Percentiles rank a stretch among this genome's conserved stretches.
Evolutionary conservation across 1,140 invertebrate species (phyloP).

Genomic region (Mamestra configurata): DNA sequence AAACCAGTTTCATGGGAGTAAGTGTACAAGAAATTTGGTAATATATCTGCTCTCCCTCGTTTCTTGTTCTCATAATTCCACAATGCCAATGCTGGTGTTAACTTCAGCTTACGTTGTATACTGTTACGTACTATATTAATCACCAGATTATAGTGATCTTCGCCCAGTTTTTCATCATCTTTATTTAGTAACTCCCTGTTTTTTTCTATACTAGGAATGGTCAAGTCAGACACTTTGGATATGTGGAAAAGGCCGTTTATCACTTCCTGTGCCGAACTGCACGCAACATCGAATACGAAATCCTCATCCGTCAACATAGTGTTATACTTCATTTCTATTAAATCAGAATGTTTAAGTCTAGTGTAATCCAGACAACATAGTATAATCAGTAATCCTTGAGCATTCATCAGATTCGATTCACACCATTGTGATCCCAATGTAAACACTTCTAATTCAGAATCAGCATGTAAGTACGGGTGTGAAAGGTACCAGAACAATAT

Average conservation of each 20-base stretch:
- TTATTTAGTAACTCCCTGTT: conserved; percentile 56
- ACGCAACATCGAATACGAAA: conserved; percentile 62
- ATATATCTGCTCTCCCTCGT: conserved; percentile 49
- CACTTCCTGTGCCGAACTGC: conserved; percentile 76
- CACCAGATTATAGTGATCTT: conserved; percentile 75
- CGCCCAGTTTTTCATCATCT: conserved; percentile 66
- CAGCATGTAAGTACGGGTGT: conserved; percentile 76
- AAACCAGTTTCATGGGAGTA: conserved; percentile 69
- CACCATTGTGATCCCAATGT: conserved; percentile 81
- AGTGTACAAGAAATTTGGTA: conserved; percentile 73
- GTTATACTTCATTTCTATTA: conserved; percentile 63
- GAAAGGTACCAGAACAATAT: conserved; percentile 81
- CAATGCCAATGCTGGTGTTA: conserved; percentile 70
- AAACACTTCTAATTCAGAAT: conserved; percentile 75
- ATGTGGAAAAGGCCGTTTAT: conserved; percentile 70
- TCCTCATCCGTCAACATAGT: background rate
- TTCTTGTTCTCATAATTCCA: conserved; percentile 68
- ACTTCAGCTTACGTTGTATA: conserved; percentile 63
- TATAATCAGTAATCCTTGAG: conserved; percentile 73
- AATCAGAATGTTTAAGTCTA: conserved; percentile 63
- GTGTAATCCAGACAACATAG: conserved; percentile 77
- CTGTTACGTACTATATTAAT: conserved; percentile 70
- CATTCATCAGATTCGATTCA: conserved; percentile 65
- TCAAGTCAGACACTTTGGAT: conserved; percentile 53
- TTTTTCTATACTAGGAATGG: conserved; percentile 49